phyloP scores from a whole-genome alignment of 2,797 vertebrate species.

The Myripristis murdjan region DNA sequence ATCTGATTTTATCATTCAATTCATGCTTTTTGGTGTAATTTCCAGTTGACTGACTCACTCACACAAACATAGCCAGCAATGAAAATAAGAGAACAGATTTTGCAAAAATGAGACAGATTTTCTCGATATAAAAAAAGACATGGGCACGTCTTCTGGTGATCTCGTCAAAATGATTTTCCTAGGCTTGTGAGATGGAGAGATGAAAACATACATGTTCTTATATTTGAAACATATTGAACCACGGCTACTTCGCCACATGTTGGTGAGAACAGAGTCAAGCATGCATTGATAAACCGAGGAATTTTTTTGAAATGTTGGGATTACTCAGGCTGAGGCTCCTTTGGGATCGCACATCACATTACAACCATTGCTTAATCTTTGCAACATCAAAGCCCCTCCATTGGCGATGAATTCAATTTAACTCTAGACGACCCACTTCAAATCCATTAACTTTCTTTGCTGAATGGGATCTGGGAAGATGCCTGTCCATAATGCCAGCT shows the following conservation, averaged over 20 bases:
- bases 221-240: neutral
- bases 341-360: slow-evolving; percentile 51
- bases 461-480: slow-evolving; percentile 75
- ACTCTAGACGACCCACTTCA: slow-evolving; percentile 77
- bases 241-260: neutral
- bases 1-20: neutral
- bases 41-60: neutral
- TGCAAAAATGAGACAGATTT: neutral
- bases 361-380: slow-evolving; percentile 70
- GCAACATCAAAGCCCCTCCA: slow-evolving; percentile 74
- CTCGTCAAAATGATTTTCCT: no score
- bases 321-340: slow-evolving; percentile 27
- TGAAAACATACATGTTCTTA: neutral
- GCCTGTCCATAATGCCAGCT: slow-evolving; percentile 68
- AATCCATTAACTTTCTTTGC: slow-evolving; percentile 79
- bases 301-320: slow-evolving; percentile 20
- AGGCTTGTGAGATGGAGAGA: no score
- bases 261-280: neutral
- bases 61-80: neutral
- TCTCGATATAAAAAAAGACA: no score
- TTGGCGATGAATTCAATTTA: slow-evolving; percentile 71
- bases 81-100: neutral
- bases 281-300: slow-evolving; percentile 18
- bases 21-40: neutral
- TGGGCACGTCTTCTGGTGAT: no score